These are phyloP conservation scores for Hoplodrina ambigua DNA, from an alignment of 2,888 invertebrate species.

Conservation along the genomic window DNA sequence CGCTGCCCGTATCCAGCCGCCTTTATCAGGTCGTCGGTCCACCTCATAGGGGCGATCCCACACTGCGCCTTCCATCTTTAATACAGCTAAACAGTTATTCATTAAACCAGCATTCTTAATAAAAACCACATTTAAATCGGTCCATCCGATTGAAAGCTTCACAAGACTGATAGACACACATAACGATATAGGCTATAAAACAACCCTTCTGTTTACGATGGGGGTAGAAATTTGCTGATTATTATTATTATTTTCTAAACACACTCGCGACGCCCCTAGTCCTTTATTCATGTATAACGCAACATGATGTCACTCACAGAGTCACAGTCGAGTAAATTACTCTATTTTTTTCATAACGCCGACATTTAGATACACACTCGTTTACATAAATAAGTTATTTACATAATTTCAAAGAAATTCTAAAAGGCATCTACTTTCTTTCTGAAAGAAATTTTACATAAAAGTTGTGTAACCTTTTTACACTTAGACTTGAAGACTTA, in stretches of 20 bases:
- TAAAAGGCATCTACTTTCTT: constrained; percentile 22
- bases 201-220: too few species aligned
- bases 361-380: constrained; percentile 43
- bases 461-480: constrained; percentile 39
- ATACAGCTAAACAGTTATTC: too few species aligned
- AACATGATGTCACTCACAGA: constrained; percentile 33
- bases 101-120: too few species aligned
- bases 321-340: constrained; percentile 41
- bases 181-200: too few species aligned
- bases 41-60: too few species aligned
- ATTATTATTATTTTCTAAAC: not conserved
- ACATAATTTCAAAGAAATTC: constrained; percentile 39
- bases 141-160: too few species aligned
- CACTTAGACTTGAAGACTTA: constrained; percentile 15
- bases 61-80: too few species aligned
- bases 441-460: constrained; percentile 32
- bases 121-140: too few species aligned
- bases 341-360: constrained; percentile 51
- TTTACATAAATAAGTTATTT: constrained; percentile 54
- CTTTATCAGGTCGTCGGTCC: too few species aligned
- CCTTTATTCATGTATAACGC: constrained; percentile 19
- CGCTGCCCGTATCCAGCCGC: too few species aligned
- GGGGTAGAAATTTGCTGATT: too few species aligned
- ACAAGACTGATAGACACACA: too few species aligned
- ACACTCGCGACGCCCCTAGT: constrained; percentile 19